These are phyloP conservation scores for Geopemphigus sp. DNA, from an alignment of 1,140 invertebrate genomes.

Conservation along the genomic window DNA sequence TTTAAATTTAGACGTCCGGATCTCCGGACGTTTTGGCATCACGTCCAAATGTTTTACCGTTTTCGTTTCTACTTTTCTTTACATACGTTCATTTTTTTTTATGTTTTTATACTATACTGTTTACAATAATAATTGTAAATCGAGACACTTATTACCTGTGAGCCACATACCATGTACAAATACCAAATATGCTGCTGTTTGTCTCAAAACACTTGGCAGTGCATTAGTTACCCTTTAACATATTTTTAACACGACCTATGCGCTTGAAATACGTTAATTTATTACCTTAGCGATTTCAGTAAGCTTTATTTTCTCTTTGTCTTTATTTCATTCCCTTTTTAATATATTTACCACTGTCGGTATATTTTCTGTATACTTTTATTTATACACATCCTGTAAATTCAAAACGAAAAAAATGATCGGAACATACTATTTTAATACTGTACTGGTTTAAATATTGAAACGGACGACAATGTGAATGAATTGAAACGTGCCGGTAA, in stretches of 20 bases:
- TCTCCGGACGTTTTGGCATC: slow-evolving; percentile 23
- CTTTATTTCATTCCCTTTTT: background rate
- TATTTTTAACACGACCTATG: slow-evolving; percentile 45
- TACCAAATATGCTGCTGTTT: background rate
- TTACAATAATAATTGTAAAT: slow-evolving; percentile 18
- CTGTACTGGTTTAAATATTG: background rate
- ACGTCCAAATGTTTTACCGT: slow-evolving; percentile 38
- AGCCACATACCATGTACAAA: background rate
- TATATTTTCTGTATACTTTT: background rate
- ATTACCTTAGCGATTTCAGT: slow-evolving; percentile 40
- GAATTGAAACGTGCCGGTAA: too few species aligned
- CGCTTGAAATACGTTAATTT: slow-evolving; percentile 35
- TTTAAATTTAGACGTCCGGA: slow-evolving; percentile 44
- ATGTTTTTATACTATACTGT: slow-evolving; percentile 15
- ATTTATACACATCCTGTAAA: slow-evolving; percentile 7
- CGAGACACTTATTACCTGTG: background rate
- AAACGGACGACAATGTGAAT: background rate
- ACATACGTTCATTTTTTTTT: slow-evolving; percentile 2
- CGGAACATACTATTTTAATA: background rate
- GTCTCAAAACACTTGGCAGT: slow-evolving; percentile 1
- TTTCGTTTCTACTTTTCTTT: background rate
- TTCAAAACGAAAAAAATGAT: background rate
- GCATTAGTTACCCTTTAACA: slow-evolving; percentile 10
- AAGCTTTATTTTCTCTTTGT: slow-evolving; percentile 27
- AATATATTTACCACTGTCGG: background rate